Base-by-base conservation (phyloP, 1,140 invertebrate species). In the Daktulosphaira vitifoliae region DNA sequence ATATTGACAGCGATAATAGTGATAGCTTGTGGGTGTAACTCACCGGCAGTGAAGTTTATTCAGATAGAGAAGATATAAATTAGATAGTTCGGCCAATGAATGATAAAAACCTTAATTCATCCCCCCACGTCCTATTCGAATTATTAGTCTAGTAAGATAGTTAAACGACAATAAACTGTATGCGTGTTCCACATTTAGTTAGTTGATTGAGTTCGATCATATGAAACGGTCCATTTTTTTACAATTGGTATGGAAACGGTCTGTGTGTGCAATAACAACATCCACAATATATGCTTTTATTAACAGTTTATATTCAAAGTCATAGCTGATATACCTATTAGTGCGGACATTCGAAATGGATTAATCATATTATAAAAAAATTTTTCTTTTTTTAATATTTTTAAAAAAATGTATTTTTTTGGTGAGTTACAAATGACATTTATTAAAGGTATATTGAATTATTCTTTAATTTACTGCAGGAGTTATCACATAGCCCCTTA, bases 41-140 rank as follows among this genome's bases (percentile, higher is more conserved):
- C 39, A 53, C 33, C 29, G 29, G 29, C 11, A 11, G 29, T 33
- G 29, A 11, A 33, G 11, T 11, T 33, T 11, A 11, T 33, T 33
- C 38, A 16, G 26, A 39, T 9, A 26, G 20, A 15, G 16, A 11
- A 48, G 42, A 62, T 62, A 62, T 16, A 42, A 48, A 46, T 33
- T 48, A 48, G 25, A 62, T 62, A 46, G 56, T 46, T 62, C 42
- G 42, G 42, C 56, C 56, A 62, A 62, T 62, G 56, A 62, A 46
- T 46, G 56, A 62, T 48, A 62, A 62, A 62, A 62, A 62, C 56
- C 42, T 62, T 62, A 62, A 62, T 62, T 62, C 18, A 62, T 62
- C 56, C 42, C 56, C 56, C 56, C 56, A 62, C 56, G 38, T 33
- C 29, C 42, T 13, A 46, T 18, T 9, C 4, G n/a, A 26, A 25